phyloP scores from a whole-genome alignment of 1,140 invertebrate species.

The Episyrphus balteatus region DNA sequence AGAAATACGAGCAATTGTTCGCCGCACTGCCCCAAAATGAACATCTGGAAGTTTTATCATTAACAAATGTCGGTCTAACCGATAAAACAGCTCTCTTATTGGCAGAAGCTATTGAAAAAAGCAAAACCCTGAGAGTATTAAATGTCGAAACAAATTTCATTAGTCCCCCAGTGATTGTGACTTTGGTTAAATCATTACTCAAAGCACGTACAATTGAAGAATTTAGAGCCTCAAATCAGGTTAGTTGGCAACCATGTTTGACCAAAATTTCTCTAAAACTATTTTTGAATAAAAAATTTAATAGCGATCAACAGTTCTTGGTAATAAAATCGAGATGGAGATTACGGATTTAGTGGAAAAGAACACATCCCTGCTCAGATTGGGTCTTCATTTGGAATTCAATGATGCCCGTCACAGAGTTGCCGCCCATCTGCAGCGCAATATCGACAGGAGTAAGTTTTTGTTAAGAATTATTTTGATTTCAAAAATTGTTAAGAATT shows the following conservation, averaged over 20 bases:
- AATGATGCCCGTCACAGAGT: conserved; percentile 90
- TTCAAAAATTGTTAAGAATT: neutral
- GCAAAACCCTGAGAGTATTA: conserved; percentile 76
- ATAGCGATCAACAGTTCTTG: conserved; percentile 85
- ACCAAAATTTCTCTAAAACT: too few relatives aligned
- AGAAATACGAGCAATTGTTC: conserved; percentile 85
- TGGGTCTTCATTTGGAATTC: conserved; percentile 92
- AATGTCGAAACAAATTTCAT: conserved; percentile 97
- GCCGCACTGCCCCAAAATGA: conserved; percentile 82
- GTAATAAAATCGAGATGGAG: conserved; percentile 97
- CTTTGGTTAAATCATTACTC: conserved; percentile 74
- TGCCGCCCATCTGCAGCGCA: conserved; percentile 84
- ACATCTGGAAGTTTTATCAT: conserved; percentile 77
- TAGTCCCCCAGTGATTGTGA: conserved; percentile 69
- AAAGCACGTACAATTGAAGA: conserved; percentile 80
- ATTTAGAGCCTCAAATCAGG: conserved; percentile 92
- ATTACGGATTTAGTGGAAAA: conserved; percentile 87
- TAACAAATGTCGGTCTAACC: conserved; percentile 87
- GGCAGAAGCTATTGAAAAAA: conserved; percentile 74
- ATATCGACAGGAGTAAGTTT: conserved; percentile 91
- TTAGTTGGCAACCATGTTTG: conserved; percentile 34
- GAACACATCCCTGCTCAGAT: conserved; percentile 80
- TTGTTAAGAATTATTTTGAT: neutral
- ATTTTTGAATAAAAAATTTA: conserved; percentile 12
- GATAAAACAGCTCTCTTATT: conserved; percentile 77